phyloP scores from a whole-genome alignment of 2,113 vertebrate genomes.

The Guaruba guarouba region DNA sequence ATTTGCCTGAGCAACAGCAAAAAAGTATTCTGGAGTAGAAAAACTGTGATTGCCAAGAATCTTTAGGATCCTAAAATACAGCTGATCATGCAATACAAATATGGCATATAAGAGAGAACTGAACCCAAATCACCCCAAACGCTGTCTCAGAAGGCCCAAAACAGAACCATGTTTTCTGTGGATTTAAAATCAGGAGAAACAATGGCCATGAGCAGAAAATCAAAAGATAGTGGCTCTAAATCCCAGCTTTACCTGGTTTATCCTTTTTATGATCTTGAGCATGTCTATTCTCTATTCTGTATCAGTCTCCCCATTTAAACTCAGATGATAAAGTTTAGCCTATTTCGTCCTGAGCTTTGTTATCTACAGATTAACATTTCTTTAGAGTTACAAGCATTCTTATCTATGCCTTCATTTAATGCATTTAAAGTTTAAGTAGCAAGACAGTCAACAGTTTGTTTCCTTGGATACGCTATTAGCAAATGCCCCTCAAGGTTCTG shows the following conservation, averaged over 20 bases:
- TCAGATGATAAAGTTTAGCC: not conserved
- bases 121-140: not conserved
- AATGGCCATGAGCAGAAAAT: not conserved
- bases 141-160: not conserved
- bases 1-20: not conserved
- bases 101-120: not conserved
- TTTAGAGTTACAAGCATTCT: not conserved
- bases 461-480: not conserved
- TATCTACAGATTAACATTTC: not conserved
- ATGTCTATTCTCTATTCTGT: not conserved
- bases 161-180: not conserved
- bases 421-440: not conserved
- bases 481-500: not conserved
- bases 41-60: not conserved
- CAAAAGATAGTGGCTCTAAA: not conserved
- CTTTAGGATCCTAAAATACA: not conserved
- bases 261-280: not conserved
- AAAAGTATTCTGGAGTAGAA: not conserved
- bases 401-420: not conserved
- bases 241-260: constrained; percentile 12
- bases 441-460: constrained; percentile 6
- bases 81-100: not conserved
- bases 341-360: not conserved
- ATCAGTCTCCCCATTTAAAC: not conserved
- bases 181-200: not conserved